Conservation (phyloP, 1,140 invertebrate species). For the Pentalonia nigronervosa region DNA sequence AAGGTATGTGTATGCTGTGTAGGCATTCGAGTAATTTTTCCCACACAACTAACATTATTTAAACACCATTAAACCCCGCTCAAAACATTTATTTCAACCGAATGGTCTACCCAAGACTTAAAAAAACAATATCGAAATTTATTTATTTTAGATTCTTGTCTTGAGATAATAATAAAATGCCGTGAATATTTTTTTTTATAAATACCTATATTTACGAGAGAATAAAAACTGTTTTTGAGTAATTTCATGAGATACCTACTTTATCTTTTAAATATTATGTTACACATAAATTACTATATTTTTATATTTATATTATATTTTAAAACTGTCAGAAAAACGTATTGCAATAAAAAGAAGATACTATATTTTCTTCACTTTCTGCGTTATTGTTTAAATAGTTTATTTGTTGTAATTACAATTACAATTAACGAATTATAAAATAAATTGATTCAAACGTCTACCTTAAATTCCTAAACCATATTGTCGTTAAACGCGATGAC, state of each 20-base stretch:
- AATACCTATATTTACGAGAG: background rate
- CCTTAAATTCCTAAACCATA: background rate
- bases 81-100: constrained; percentile 37
- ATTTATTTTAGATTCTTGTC: background rate
- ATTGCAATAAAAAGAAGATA: too few relatives aligned
- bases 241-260: background rate
- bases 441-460: too few relatives aligned
- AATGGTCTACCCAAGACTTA: background rate
- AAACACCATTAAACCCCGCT: constrained; percentile 43
- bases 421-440: background rate
- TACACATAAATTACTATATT: too few relatives aligned
- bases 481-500: background rate
- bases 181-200: background rate
- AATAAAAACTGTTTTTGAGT: background rate
- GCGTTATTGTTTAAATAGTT: background rate
- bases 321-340: too few relatives aligned
- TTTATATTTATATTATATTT: too few relatives aligned
- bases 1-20: background rate
- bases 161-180: background rate
- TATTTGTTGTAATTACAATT: background rate
- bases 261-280: background rate
- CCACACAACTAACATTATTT: constrained; percentile 38
- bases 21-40: constrained; percentile 20
- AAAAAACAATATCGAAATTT: constrained; percentile 10
- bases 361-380: too few relatives aligned